phyloP scores from a whole-genome alignment of 2,888 invertebrate species.

The Pseudanteris insignis region DNA sequence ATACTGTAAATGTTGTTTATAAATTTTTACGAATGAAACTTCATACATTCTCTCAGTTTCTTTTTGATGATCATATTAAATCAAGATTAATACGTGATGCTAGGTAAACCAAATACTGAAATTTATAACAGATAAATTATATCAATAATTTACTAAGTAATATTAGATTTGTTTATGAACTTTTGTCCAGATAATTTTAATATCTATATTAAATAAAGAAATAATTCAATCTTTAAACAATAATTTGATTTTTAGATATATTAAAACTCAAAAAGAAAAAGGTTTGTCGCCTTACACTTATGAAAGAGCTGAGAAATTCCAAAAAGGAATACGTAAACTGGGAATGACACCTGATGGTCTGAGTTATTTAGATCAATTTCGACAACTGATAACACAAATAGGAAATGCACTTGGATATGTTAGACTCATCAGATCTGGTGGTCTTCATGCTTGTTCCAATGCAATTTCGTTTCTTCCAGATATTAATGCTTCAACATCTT shows the following conservation, averaged over 20 bases:
- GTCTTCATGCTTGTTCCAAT: conserved; percentile 89
- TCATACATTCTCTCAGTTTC: conserved; percentile 93
- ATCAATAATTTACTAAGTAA: background rate
- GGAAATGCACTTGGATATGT: conserved; percentile 97
- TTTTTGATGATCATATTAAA: conserved; percentile 98
- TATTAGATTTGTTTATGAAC: no score
- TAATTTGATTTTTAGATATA: conserved; percentile 68
- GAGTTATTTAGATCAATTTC: conserved; percentile 92
- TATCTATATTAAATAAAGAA: no score
- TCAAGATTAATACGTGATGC: conserved; percentile 91
- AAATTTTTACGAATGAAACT: conserved; percentile 94
- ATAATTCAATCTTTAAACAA: no score
- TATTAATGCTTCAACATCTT: conserved; percentile 72
- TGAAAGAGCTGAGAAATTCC: conserved; percentile 93
- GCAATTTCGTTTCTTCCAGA: conserved; percentile 90
- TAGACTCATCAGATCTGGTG: conserved; percentile 91
- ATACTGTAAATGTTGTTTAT: no score
- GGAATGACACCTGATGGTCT: conserved; percentile 83
- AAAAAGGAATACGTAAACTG: conserved; percentile 87
- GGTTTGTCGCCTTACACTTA: conserved; percentile 80
- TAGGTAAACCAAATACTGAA: no score
- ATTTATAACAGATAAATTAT: background rate
- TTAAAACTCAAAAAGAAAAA: conserved; percentile 72
- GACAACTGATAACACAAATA: conserved; percentile 91
- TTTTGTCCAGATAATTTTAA: no score